Conservation (phyloP, 1,140 invertebrate species). For the Oncopodura yosiiana region DNA sequence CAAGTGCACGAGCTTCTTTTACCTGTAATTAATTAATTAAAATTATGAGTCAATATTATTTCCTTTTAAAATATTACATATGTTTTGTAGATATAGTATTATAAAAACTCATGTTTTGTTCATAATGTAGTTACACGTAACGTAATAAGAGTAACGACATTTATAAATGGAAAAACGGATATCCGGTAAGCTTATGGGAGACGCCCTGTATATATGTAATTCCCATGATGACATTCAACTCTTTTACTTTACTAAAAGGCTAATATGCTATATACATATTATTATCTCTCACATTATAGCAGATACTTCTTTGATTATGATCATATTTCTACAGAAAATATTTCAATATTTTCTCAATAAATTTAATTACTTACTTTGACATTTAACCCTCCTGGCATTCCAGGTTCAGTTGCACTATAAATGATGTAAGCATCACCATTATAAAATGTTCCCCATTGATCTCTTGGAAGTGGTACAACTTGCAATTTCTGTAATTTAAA, state of each 20-base stretch:
- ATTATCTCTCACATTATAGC: background rate
- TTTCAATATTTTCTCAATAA: background rate
- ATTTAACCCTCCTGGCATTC: slow-evolving; percentile 53
- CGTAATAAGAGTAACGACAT: background rate
- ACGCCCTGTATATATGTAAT: no score
- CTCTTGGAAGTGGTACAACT: slow-evolving; percentile 59
- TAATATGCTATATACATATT: background rate
- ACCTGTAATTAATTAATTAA: slow-evolving; percentile 18
- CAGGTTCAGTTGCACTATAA: slow-evolving; percentile 61
- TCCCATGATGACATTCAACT: no score
- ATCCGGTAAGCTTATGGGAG: no score
- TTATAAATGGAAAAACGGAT: background rate
- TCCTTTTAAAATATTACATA: background rate
- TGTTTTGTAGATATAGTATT: no score
- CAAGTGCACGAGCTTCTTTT: slow-evolving; percentile 35
- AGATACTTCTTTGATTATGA: background rate
- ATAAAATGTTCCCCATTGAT: slow-evolving; percentile 73
- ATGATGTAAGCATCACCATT: slow-evolving; percentile 77
- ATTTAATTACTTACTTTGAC: slow-evolving; percentile 52
- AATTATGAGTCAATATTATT: background rate
- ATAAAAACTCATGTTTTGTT: no score
- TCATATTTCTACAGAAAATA: background rate
- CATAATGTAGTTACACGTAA: background rate
- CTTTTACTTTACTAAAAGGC: background rate
- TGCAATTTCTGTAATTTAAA: slow-evolving; percentile 59